phyloP scores from a whole-genome alignment of 2,113 vertebrate genomes.

The Micromys minutus region DNA sequence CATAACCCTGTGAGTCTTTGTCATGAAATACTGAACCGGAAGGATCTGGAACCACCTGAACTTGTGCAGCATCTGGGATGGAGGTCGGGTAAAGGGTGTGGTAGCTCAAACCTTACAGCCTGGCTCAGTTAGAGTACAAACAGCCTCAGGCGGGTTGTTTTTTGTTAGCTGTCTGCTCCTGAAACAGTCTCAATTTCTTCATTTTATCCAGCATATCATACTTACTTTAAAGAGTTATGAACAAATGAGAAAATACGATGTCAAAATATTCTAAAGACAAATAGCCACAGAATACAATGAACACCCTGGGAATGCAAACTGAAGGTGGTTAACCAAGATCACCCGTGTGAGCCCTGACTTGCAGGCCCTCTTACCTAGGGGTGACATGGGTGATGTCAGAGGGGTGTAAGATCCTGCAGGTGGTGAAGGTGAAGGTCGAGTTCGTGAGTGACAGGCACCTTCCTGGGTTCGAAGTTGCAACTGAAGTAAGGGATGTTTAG shows the following conservation, averaged over 20 bases:
- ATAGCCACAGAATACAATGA: conserved; percentile 15
- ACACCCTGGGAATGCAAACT: conserved; percentile 36
- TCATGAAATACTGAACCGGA: not conserved
- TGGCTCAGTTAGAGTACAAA: not conserved
- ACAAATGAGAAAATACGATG: conserved; percentile 31
- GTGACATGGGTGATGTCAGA: conserved; percentile 96
- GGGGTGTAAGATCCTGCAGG: conserved; percentile 96
- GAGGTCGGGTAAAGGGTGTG: not conserved
- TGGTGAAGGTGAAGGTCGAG: conserved; percentile 98
- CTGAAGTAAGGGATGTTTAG: conserved; percentile 68
- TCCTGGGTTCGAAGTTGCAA: conserved; percentile 92
- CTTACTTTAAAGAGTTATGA: conserved; percentile 37
- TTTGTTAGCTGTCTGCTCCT: not conserved
- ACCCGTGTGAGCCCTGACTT: not conserved
- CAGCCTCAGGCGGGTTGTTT: not conserved
- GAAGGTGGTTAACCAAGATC: conserved; percentile 15
- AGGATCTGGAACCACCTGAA: not conserved
- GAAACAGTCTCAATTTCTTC: not conserved
- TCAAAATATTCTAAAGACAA: conserved; percentile 51
- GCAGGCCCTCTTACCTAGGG: conserved; percentile 87
- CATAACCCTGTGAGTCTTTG: conserved; percentile 1
- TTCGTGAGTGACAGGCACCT: conserved; percentile 95
- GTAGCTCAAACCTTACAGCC: not conserved
- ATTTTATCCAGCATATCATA: not conserved
- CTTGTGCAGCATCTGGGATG: not conserved